A percentile compares a stretch with the other conserved stretches of the same genome.
phyloP scores from a whole-genome alignment of 2,113 vertebrate species.

The Hystrix cristata region DNA sequence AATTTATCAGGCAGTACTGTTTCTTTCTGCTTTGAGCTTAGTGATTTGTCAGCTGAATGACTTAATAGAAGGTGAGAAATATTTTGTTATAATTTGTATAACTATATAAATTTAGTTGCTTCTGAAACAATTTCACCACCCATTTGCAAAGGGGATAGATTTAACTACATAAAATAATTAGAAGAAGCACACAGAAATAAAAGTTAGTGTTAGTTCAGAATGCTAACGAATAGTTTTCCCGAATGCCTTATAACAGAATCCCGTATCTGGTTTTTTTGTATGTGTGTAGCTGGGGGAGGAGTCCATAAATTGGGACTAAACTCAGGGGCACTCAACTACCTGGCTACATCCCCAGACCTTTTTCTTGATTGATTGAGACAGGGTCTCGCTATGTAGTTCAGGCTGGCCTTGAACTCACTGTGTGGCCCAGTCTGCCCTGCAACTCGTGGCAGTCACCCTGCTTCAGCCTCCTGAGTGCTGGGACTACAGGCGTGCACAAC shows the following conservation, averaged over 20 bases:
- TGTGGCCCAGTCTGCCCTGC: neutral
- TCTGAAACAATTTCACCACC: neutral
- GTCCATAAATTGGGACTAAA: neutral
- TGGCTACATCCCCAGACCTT: neutral
- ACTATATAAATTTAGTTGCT: slow-evolving; percentile 27
- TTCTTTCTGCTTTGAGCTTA: slow-evolving; percentile 46
- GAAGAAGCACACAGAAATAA: neutral
- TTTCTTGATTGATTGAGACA: neutral
- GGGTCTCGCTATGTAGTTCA: neutral
- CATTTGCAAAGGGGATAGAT: slow-evolving; percentile 2
- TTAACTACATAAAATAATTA: slow-evolving; percentile 51
- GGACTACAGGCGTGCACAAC: neutral
- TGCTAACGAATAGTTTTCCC: neutral
- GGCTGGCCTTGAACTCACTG: neutral
- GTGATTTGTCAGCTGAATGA: neutral
- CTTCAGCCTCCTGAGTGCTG: neutral
- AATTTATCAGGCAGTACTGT: slow-evolving; percentile 11
- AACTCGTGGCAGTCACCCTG: neutral
- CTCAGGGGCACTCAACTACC: neutral
- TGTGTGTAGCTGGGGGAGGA: too few species aligned
- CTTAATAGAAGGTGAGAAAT: slow-evolving; percentile 40
- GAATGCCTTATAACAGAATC: neutral
- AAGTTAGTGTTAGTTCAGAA: slow-evolving; percentile 44
- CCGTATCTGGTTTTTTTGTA: neutral
- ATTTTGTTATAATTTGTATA: neutral